Evolutionary conservation across 2,888 invertebrate genomes (phyloP).

Genomic region (Dynastes hyllus): DNA sequence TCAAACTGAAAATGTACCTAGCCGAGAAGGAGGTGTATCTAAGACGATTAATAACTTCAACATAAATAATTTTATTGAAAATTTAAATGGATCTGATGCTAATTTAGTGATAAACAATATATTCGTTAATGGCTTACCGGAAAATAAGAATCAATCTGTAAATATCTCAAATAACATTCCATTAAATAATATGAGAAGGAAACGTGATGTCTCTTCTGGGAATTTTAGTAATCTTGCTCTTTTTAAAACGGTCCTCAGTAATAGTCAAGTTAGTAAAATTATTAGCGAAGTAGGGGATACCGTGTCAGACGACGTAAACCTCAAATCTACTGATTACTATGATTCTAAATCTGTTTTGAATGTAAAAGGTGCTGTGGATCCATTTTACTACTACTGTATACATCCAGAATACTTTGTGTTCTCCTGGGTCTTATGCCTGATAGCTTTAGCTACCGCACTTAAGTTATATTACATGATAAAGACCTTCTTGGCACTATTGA

Average conservation of each 20-base stretch:
- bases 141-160: constrained; percentile 24
- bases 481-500: constrained; percentile 83
- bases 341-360: neutral
- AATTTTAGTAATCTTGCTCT: constrained; percentile 34
- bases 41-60: constrained; percentile 43
- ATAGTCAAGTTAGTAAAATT: constrained; percentile 29
- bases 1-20: constrained; percentile 24
- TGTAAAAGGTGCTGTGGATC: constrained; percentile 7
- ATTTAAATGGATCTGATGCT: constrained; percentile 24
- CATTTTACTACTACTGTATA: constrained; percentile 70
- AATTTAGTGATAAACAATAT: constrained; percentile 46
- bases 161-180: constrained; percentile 25
- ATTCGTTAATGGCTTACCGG: constrained; percentile 17
- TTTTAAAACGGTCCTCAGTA: constrained; percentile 21
- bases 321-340: neutral
- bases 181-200: constrained; percentile 35
- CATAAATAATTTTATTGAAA: constrained; percentile 42
- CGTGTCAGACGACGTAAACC: neutral
- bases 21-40: constrained; percentile 8
- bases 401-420: constrained; percentile 93
- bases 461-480: constrained; percentile 93
- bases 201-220: constrained; percentile 32
- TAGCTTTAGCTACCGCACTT: constrained; percentile 92
- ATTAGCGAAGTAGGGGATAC: neutral
- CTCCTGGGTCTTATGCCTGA: constrained; percentile 93